Percentiles rank a stretch among this genome's conserved stretches.
Evolutionary conservation across 2,797 vertebrate species (phyloP).

Genomic region (Nothura maculosa): DNA sequence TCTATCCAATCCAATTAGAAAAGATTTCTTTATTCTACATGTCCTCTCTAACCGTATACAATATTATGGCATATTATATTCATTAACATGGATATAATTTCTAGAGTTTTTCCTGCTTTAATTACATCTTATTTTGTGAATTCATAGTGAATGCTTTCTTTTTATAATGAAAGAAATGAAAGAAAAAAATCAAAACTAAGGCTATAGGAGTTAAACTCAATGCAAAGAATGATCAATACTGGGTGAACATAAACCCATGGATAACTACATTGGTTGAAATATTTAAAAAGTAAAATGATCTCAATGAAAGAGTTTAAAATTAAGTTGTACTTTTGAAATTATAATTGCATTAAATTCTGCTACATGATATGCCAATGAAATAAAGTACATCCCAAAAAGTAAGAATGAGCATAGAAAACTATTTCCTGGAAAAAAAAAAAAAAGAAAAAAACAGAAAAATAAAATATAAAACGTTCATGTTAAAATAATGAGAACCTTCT

Average conservation of each 20-base stretch:
- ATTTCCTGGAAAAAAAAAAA: not conserved
- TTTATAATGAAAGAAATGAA: not conserved
- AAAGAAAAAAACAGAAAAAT: not conserved
- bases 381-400: not conserved
- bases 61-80: not conserved
- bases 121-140: not conserved
- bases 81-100: not conserved
- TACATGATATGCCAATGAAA: not conserved
- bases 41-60: not conserved
- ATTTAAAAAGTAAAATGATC: not conserved
- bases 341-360: not conserved
- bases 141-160: not conserved
- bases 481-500: not conserved
- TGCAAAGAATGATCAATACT: not conserved
- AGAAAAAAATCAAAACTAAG: not conserved
- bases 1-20: not conserved
- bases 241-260: not conserved
- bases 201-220: not conserved
- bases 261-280: not conserved
- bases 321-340: constrained; percentile 2
- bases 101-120: not conserved
- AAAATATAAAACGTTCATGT: not conserved
- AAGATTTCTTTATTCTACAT: not conserved
- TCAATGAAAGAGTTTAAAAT: not conserved
- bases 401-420: not conserved